Evolutionary conservation across 1,140 invertebrate species (phyloP).

Genomic region (Spodoptera litura): DNA sequence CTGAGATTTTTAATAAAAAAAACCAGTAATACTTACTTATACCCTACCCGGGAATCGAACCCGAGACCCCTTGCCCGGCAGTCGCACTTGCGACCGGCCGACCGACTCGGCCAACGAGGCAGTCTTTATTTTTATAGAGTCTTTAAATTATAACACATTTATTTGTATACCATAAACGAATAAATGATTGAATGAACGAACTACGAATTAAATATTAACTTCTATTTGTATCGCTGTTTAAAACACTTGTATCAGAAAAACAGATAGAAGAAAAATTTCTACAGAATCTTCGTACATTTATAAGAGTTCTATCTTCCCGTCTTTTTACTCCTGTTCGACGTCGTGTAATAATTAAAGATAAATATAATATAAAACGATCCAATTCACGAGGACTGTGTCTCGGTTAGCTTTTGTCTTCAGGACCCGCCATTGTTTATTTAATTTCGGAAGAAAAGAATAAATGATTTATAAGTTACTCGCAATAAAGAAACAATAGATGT

Average conservation of each 20-base stretch:
- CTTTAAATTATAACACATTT: too few relatives aligned
- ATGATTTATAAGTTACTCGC: constrained; percentile 79
- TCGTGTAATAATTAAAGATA: constrained; percentile 85
- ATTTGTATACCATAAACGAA: background rate
- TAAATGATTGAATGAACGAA: background rate
- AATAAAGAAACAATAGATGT: constrained; percentile 49
- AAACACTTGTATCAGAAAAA: too few relatives aligned
- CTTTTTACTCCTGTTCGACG: constrained; percentile 61
- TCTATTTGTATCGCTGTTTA: too few relatives aligned
- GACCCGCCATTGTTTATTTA: constrained; percentile 83
- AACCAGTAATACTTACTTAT: too few relatives aligned
- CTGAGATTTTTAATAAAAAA: too few relatives aligned
- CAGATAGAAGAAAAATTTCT: background rate
- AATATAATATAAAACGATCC: constrained; percentile 85
- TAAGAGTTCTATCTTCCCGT: background rate
- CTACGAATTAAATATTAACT: background rate
- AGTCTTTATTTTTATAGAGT: too few relatives aligned
- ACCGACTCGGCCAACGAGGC: too few relatives aligned
- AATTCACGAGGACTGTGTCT: constrained; percentile 73
- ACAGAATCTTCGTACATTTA: background rate
- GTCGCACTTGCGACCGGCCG: too few relatives aligned
- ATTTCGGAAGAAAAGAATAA: constrained; percentile 79
- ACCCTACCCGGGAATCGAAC: too few relatives aligned
- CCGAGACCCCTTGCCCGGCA: too few relatives aligned
- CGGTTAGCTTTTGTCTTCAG: constrained; percentile 78